Evolutionary conservation across 2,888 invertebrate species (phyloP).

Genomic region (Brachypterus glaber): DNA sequence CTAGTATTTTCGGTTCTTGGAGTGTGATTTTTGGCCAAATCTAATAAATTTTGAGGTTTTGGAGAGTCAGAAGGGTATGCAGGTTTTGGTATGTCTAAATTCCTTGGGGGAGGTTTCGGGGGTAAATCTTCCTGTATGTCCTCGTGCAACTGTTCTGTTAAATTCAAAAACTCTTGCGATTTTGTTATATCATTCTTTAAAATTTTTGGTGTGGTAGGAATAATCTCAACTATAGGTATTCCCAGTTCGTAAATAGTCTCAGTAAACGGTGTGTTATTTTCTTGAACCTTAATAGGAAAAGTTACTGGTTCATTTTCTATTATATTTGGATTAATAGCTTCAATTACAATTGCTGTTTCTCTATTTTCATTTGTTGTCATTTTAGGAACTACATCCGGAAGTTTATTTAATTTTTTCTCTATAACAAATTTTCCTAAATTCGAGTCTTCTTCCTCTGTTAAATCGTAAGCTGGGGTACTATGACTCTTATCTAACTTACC

Average conservation of each 20-base stretch:
- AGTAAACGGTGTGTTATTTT: constrained; percentile 14
- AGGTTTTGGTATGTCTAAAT: constrained; percentile 28
- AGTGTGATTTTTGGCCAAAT: constrained; percentile 15
- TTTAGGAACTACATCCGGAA: constrained; percentile 20
- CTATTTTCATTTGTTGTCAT: too few relatives aligned
- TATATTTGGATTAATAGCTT: too few relatives aligned
- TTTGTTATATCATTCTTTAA: too few relatives aligned
- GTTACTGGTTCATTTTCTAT: constrained; percentile 14
- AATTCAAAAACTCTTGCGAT: too few relatives aligned
- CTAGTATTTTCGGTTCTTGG: constrained; percentile 13
- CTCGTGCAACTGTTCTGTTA: background rate
- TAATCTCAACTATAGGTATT: constrained; percentile 27
- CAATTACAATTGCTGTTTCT: constrained; percentile 17
- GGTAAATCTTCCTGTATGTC: constrained; percentile 28
- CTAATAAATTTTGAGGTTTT: constrained; percentile 27
- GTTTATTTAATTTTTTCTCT: constrained; percentile 15
- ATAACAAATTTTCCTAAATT: constrained; percentile 15
- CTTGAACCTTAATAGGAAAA: constrained; percentile 8
- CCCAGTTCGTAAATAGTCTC: constrained; percentile 29
- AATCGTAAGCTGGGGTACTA: constrained; percentile 74
- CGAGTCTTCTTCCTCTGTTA: constrained; percentile 25
- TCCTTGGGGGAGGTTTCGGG: constrained; percentile 38
- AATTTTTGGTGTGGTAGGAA: background rate
- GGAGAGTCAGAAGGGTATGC: constrained; percentile 33
- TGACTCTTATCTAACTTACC: constrained; percentile 68